Evolutionary conservation across 2,888 invertebrate species (phyloP), one percentile per base, ranked within the genome.

Genomic region (Eristalis arbustorum): DNA sequence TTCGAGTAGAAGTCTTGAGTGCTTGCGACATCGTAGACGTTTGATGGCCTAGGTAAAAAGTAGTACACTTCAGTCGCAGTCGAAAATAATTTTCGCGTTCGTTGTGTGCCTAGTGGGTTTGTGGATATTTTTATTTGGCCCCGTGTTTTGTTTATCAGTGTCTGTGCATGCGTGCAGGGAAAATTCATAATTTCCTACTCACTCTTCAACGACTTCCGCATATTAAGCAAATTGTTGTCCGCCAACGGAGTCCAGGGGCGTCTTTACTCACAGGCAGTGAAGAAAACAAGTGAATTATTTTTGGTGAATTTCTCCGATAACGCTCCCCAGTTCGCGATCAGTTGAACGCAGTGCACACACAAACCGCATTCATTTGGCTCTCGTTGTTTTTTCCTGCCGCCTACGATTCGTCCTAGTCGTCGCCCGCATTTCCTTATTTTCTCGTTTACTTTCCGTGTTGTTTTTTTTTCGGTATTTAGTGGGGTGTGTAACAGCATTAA

Each of bases 1-100:
- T 87, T 87, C 74, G 87, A 83, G 87, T 87, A 87, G 87, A 87
- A 83, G 87, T 87, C 78, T 83, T 87, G 87, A 87, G 87, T 87
- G 74, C 75, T 79, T 87, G 87, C 72, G 71, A 75, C 78, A 79
- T 68, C 66, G 59, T 72, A 59, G 87, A 87, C 83, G 78, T 78
- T 59, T 63, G 31, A 23, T 49, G 61, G 40, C 64, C 25, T 77
- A 61, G 18, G 49, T 18, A 18, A 18, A 49, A 18, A 31, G 31
- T 31, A 31, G 6, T 49, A 63, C 64, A 62, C 61, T 75, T 62
- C 42, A 57, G 61, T 74, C 73, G 85, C 76, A 81, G 59, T 76
- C 68, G 34, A 59, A 25, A 63, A 66, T 28, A 76, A 72, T 85
- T 85, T 82, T 85, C 85, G 85, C 77, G 85, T 85, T 81, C 74